Evolutionary conservation across 2,888 invertebrate genomes (phyloP), one percentile per base, ranked within the genome.

Genomic region (Hydraecia micacea): DNA sequence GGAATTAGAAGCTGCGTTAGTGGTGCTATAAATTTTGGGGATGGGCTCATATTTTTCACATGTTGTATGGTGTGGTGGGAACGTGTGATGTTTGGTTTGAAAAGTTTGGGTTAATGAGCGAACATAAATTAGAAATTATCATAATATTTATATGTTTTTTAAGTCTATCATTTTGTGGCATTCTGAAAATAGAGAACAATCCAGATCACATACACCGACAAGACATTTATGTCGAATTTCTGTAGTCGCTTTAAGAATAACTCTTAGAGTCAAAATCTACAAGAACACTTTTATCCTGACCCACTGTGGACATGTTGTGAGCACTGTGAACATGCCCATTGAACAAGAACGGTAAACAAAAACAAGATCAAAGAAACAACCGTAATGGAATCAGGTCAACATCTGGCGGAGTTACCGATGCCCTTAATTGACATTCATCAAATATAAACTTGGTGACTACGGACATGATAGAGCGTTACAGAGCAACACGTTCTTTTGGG

Each of bases 1-100:
- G 91, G 91, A 88, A 89, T 91, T 88, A 86, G 86, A 78, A 79
- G 86, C 75, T 85, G 83, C 81, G 81, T 86, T 86, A 86, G 87
- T 84, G 83, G 71, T 75, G 86, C 84, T 83, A 85, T 90, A 86
- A 86, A 90, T 89, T 86, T 86, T 79, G 73, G 58, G 80, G 79
- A 84, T 75, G 67, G 79, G 77, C 69, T 81, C 77, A 87, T 89
- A 88, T 87, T 87, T 89, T 87, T 86, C 80, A 86, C 62, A 78
- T 81, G 75, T 60, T 72, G 52, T 71, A 68, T 68, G 78, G 55
- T 83, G 75, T 75, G 75, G 71, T 79, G 87, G 76, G 79, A 80
- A 74, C 84, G 78, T 81, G 80, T 81, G 78, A 79, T 81, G 79
- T 85, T 88, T 55, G 46, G 73, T 78, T 72, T 75, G 18, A 75